Evolutionary conservation across 1,140 invertebrate species (phyloP).

Genomic region (Plutomurus gul): DNA sequence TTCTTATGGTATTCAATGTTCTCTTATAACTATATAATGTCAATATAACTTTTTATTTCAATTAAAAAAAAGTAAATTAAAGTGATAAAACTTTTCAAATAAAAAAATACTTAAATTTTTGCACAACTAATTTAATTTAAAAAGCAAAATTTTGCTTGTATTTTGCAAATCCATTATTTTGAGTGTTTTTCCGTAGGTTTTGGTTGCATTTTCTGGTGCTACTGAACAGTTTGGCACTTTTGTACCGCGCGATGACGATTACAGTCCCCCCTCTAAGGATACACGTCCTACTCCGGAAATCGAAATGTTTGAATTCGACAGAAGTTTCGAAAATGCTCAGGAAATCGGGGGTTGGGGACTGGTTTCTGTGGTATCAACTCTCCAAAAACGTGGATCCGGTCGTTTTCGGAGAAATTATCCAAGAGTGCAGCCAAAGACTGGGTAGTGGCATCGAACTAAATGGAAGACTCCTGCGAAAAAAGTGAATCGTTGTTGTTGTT

Average conservation of each 20-base stretch:
- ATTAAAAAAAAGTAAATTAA: too few relatives aligned
- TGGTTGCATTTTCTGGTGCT: conserved; percentile 74
- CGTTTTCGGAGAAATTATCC: conserved; percentile 54
- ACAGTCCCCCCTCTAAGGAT: conserved; percentile 22
- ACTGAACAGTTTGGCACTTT: conserved; percentile 66
- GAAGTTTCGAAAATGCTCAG: neutral
- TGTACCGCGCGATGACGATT: conserved; percentile 62
- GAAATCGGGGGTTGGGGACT: conserved; percentile 62
- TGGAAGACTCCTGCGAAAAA: neutral
- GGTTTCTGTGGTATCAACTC: conserved; percentile 70
- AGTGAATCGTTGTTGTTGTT: too few relatives aligned
- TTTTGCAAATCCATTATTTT: neutral
- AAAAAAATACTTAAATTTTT: too few relatives aligned
- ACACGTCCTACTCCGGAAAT: conserved; percentile 51
- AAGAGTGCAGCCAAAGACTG: neutral
- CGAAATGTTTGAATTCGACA: neutral
- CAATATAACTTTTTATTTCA: too few relatives aligned
- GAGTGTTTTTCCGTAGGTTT: conserved; percentile 55
- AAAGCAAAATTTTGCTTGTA: too few relatives aligned
- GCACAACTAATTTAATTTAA: too few relatives aligned
- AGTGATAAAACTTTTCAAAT: too few relatives aligned
- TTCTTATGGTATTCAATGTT: conserved; percentile 66
- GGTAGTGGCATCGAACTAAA: neutral
- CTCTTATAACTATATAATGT: too few relatives aligned
- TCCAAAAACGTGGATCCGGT: conserved; percentile 70